Evolutionary conservation across 2,888 invertebrate species (phyloP), one percentile per base, ranked within the genome.

Genomic region (Alsophila aescularia): DNA sequence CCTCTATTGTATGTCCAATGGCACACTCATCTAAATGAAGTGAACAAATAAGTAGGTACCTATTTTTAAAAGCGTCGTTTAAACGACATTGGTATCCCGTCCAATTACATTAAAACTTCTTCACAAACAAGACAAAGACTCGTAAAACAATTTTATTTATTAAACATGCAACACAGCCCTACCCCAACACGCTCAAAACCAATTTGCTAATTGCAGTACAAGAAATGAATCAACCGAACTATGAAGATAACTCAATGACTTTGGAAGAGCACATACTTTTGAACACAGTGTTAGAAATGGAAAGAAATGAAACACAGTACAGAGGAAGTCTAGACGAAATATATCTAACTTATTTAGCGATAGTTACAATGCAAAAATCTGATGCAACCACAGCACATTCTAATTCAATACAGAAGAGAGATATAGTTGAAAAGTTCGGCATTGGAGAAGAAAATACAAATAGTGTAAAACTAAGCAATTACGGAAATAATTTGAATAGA

Each of bases 331-430:
- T 90, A 13, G 90, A 90, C 43, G 80, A 87, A 52, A 60, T 81
- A 15, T 90, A 81, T 64, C 62, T 90, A 8, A 86, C 80, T 0
- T 87, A 82, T 61, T 49, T 87, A 57, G 83, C 86, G 1, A 72
- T 82, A 52, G 81, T 78, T 27, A 85, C 81, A 2, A 79, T 87
- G 64, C 66, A 68, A 8, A 64, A 70, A 50, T 39, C 67, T 14
- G 55, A 59, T 29, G 63, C 72, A 9, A 77, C 73, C 9, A 56
- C 67, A 41, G 32, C 56, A 16, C 66, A 66, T 54, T 70, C 64
- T 43, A 78, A 72, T 59, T 72, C 72, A 34, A 53, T 75, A 29
- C 77, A 81, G 56, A 80, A 80, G 58, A 75, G 77, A 72, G 76
- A 83, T 60, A 52, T 80, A 10, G 40, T 68, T 18, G 69, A 74